Conservation (phyloP, 1,140 invertebrate genomes). For the Drosophila cardini region DNA sequence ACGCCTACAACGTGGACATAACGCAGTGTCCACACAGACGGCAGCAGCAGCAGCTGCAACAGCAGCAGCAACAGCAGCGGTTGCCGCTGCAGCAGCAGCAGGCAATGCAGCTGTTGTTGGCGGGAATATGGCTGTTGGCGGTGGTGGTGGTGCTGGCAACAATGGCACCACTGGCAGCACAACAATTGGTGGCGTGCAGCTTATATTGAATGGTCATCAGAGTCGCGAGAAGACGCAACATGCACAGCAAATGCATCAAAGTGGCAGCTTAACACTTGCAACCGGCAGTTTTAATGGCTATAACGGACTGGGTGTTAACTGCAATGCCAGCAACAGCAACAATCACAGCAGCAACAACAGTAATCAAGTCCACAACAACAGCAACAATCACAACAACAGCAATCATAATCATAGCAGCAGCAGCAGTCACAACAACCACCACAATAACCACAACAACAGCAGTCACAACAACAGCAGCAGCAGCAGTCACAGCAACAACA, state of each 20-base stretch:
- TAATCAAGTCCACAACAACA: slow-evolving; percentile 42
- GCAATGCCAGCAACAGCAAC: background rate
- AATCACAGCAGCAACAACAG: slow-evolving; percentile 33
- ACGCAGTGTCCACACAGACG: slow-evolving; percentile 14
- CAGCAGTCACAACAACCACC: slow-evolving; percentile 24
- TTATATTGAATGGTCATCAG: slow-evolving; percentile 65
- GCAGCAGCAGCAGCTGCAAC: slow-evolving; percentile 14
- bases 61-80: slow-evolving; percentile 22
- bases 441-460: slow-evolving; percentile 23
- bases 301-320: slow-evolving; percentile 58
- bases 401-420: background rate
- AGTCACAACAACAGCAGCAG: slow-evolving; percentile 15
- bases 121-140: background rate
- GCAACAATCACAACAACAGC: slow-evolving; percentile 8
- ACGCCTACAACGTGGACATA: slow-evolving; percentile 57
- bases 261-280: slow-evolving; percentile 54
- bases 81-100: slow-evolving; percentile 16
- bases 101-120: slow-evolving; percentile 8
- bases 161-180: background rate
- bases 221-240: slow-evolving; percentile 37
- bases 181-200: slow-evolving; percentile 47
- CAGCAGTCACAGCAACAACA: slow-evolving; percentile 15
- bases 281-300: slow-evolving; percentile 68
- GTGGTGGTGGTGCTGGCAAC: background rate
- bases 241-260: slow-evolving; percentile 21